These are phyloP conservation scores for Eremobia ochroleuca DNA, from an alignment of 2,888 invertebrate genomes.

Conservation along the genomic window DNA sequence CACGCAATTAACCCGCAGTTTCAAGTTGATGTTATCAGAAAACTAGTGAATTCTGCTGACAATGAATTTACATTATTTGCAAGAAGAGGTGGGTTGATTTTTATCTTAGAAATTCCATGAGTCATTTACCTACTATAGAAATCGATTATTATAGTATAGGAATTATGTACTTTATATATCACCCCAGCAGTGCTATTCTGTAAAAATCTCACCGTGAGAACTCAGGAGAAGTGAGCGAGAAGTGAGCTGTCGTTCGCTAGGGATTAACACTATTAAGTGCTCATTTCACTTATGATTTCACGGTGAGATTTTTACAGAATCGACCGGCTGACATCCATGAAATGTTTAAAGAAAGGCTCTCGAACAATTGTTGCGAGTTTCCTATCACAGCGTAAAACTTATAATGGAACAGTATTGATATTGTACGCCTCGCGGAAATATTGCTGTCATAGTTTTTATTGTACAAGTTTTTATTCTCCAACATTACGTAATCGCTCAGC, in stretches of 20 bases:
- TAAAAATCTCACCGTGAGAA: too few species aligned
- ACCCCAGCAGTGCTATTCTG: too few species aligned
- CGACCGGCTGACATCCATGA: too few species aligned
- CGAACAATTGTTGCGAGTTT: constrained; percentile 47
- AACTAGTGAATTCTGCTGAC: constrained; percentile 1
- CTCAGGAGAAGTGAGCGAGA: too few species aligned
- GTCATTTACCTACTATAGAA: background rate
- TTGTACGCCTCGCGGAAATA: constrained; percentile 45
- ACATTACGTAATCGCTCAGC: constrained; percentile 33
- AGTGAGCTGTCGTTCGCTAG: too few species aligned
- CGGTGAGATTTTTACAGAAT: too few species aligned
- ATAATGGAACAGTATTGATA: constrained; percentile 60
- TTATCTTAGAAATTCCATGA: constrained; percentile 2
- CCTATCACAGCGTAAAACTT: constrained; percentile 55
- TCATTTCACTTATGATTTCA: too few species aligned
- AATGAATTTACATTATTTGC: constrained; percentile 21
- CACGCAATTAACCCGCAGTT: too few species aligned
- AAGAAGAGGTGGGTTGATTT: constrained; percentile 1
- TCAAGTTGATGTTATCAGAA: constrained; percentile 1
- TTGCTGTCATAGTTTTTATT: constrained; percentile 48
- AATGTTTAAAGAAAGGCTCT: constrained; percentile 44
- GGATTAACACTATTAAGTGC: too few species aligned
- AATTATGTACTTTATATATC: background rate
- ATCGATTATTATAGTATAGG: background rate
- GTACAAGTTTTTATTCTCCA: constrained; percentile 32